Percentiles rank a stretch among this genome's conserved stretches.
phyloP scores from a whole-genome alignment of 2,113 vertebrate species.

The Carassius carassius region DNA sequence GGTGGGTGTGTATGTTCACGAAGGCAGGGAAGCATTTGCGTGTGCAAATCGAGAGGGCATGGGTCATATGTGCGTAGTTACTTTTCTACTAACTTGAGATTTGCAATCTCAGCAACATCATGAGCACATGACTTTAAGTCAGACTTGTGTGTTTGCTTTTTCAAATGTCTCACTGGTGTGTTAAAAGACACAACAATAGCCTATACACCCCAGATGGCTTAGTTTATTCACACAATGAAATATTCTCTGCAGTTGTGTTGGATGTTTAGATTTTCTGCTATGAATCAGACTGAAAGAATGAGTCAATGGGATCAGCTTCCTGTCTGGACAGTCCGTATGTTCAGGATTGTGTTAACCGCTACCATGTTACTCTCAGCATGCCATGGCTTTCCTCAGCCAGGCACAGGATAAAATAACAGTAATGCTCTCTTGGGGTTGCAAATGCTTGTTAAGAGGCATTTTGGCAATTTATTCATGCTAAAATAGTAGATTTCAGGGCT shows the following conservation, averaged over 20 bases:
- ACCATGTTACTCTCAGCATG: not conserved
- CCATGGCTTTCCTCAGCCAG: not conserved
- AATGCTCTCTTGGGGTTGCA: not conserved
- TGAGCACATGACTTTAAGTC: constrained; percentile 2
- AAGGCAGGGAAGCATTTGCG: constrained; percentile 31
- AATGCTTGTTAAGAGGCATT: not conserved
- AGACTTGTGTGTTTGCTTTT: constrained; percentile 8
- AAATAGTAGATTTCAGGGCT: not conserved
- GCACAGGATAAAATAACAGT: not conserved
- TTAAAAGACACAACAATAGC: not conserved
- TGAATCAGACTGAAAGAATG: constrained; percentile 34
- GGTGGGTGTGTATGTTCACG: constrained; percentile 28
- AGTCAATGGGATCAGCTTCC: constrained; percentile 27
- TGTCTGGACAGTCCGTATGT: constrained; percentile 9
- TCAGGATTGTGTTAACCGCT: constrained; percentile 35
- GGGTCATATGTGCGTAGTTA: not conserved
- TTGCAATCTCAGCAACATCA: constrained; percentile 3
- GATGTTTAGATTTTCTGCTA: not conserved
- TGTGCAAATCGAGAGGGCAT: not conserved
- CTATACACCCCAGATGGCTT: not conserved
- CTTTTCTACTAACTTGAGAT: constrained; percentile 5
- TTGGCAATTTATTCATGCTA: not conserved
- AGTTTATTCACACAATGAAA: not conserved
- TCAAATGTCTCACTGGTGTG: not conserved
- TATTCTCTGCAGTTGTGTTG: not conserved